A percentile compares a stretch with the other conserved stretches of the same genome.
These are phyloP conservation scores for Tortrix viridana DNA, from an alignment of 2,888 invertebrate genomes.

Conservation along the genomic window DNA sequence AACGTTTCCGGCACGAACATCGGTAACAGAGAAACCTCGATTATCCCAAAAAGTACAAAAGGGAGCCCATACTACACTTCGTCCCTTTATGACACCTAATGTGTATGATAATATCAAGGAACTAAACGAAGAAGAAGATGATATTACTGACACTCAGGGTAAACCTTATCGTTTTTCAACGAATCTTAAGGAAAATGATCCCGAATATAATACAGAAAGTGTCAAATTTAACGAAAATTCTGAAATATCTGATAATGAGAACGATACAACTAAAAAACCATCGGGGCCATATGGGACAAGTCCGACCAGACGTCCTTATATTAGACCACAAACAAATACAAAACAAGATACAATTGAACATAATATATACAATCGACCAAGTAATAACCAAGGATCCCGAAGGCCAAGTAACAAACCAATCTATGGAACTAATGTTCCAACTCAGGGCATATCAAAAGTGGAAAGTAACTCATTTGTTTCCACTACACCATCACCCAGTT, in stretches of 20 bases:
- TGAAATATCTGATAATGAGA: not conserved
- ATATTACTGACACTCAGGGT: conserved; percentile 13
- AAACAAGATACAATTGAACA: conserved; percentile 4
- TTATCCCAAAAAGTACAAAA: conserved; percentile 6
- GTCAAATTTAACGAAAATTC: not conserved
- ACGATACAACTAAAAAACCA: conserved; percentile 1
- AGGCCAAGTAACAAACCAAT: conserved; percentile 13
- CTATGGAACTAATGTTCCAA: conserved; percentile 11
- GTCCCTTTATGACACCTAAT: conserved; percentile 50
- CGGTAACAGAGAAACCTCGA: conserved; percentile 22
- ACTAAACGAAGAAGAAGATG: conserved; percentile 36
- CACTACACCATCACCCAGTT: conserved; percentile 19
- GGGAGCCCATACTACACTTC: conserved; percentile 34
- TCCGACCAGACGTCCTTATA: conserved; percentile 3
- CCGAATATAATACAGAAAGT: conserved; percentile 6
- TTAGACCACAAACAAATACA: conserved; percentile 13
- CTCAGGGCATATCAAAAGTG: conserved; percentile 5
- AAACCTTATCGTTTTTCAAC: conserved; percentile 8
- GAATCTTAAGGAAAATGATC: conserved; percentile 1
- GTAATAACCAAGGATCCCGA: conserved; percentile 7
- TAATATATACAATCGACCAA: conserved; percentile 7
- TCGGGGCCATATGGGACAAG: not conserved
- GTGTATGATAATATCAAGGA: conserved; percentile 40
- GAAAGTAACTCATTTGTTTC: conserved; percentile 10
- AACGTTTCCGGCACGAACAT: conserved; percentile 34